Conservation (phyloP, 2,888 invertebrate genomes). For the Alloplasta piceator region DNA sequence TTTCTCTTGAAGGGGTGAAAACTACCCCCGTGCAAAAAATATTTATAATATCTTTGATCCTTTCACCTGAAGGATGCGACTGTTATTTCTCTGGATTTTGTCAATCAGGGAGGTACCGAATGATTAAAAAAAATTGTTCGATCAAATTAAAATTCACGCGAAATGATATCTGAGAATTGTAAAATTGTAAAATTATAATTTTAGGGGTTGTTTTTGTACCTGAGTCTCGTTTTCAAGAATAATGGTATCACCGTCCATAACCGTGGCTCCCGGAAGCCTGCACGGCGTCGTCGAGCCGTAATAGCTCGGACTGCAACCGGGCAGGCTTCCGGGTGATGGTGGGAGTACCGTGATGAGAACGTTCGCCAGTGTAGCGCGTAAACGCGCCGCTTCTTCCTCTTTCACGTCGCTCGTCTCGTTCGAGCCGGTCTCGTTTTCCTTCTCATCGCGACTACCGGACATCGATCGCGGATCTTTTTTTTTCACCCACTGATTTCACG, state of each 20-base stretch:
- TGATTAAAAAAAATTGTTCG: no score
- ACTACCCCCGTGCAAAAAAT: no score
- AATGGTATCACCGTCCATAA: conserved; percentile 67
- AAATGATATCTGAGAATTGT: no score
- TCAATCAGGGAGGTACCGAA: no score
- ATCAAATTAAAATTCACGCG: no score
- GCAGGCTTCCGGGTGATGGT: conserved; percentile 64
- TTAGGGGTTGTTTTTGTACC: conserved; percentile 50
- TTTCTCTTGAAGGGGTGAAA: no score
- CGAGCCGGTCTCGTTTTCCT: conserved; percentile 46
- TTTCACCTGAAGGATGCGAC: no score
- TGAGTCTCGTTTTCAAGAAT: conserved; percentile 68
- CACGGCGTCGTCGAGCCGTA: conserved; percentile 56
- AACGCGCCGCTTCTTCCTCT: conserved; percentile 65
- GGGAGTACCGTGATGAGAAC: conserved; percentile 59
- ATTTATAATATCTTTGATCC: no score
- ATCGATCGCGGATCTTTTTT: conserved; percentile 58
- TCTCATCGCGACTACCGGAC: conserved; percentile 66
- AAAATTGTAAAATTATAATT: no score
- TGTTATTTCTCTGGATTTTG: no score
- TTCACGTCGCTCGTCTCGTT: conserved; percentile 49
- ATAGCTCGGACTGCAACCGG: conserved; percentile 67
- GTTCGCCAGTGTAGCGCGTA: conserved; percentile 56
- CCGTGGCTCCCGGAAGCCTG: conserved; percentile 56
- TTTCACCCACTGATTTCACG: not conserved